phyloP scores from a whole-genome alignment of 2,113 vertebrate genomes.

The Cercopithecus mona region DNA sequence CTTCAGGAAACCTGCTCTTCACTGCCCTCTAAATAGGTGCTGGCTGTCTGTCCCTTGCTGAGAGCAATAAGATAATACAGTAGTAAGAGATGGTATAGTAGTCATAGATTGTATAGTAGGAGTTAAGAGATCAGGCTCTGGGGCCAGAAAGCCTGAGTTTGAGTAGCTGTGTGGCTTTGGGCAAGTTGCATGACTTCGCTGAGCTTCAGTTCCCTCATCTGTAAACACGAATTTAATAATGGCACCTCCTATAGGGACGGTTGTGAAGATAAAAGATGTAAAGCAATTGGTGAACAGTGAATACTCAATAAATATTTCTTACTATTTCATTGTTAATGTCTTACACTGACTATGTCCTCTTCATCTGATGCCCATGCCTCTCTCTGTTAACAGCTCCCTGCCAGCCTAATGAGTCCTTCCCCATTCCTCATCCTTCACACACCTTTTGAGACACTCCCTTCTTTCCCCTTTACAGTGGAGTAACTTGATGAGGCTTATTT shows the following conservation, averaged over 20 bases:
- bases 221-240: background rate
- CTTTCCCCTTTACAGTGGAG: background rate
- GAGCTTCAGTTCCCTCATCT: background rate
- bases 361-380: accelerated
- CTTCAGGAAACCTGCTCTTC: background rate
- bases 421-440: background rate
- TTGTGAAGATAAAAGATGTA: background rate
- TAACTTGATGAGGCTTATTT: background rate
- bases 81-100: background rate
- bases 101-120: background rate
- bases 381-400: background rate
- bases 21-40: background rate
- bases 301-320: background rate
- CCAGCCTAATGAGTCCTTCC: background rate
- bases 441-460: background rate
- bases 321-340: background rate
- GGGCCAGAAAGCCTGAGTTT: background rate
- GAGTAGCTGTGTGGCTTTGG: background rate
- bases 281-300: background rate
- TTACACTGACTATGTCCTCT: background rate
- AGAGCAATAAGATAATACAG: background rate
- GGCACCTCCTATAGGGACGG: background rate
- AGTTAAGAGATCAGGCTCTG: background rate
- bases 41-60: background rate
- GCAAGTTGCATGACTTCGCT: background rate